These are phyloP conservation scores for Tichodroma muraria DNA, from an alignment of 2,113 vertebrate species.

Conservation along the genomic window DNA sequence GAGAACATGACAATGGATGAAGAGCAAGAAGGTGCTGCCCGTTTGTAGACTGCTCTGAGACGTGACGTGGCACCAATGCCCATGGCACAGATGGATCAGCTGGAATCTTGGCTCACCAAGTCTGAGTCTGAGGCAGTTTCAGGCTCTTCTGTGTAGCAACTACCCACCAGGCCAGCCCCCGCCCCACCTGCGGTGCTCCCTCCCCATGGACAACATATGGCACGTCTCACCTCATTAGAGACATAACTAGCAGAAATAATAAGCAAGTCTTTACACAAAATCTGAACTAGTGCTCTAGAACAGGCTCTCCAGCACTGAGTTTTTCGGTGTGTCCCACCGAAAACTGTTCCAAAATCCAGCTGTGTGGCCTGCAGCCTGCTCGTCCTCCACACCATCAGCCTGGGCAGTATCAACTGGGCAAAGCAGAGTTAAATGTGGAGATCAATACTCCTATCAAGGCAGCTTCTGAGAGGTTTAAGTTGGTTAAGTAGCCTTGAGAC, in stretches of 20 bases:
- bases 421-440: not conserved
- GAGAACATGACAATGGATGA: not conserved
- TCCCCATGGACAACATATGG: slow-evolving; percentile 54
- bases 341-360: not conserved
- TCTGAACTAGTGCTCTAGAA: not conserved
- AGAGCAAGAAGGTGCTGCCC: not conserved
- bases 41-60: not conserved
- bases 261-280: slow-evolving; percentile 3
- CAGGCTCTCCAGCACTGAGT: not conserved
- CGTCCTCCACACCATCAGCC: fast-evolving
- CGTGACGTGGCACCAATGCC: not conserved
- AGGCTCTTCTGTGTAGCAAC: not conserved
- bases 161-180: not conserved
- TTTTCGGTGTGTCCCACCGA: not conserved
- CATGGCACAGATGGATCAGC: fast-evolving
- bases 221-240: slow-evolving; percentile 56
- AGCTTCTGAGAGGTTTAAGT: not conserved
- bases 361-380: fast-evolving
- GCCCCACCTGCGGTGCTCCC: not conserved
- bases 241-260: slow-evolving; percentile 54
- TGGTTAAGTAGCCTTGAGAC: not conserved
- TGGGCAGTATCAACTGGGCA: not conserved
- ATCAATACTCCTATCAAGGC: not conserved
- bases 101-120: not conserved
- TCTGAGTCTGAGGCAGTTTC: not conserved